phyloP scores from a whole-genome alignment of 1,140 invertebrate species.

The Rhizoglyphus robini region DNA sequence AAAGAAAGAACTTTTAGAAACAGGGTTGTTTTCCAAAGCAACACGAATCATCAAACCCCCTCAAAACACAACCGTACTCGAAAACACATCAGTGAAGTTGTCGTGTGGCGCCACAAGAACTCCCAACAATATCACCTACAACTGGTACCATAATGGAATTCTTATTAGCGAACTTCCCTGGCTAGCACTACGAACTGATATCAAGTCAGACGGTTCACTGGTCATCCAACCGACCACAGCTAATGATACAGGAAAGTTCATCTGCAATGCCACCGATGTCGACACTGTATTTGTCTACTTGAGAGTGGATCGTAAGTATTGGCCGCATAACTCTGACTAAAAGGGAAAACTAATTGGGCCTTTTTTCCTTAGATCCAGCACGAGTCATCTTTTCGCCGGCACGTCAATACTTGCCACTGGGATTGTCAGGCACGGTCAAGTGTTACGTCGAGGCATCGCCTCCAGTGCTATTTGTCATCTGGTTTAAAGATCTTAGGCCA shows the following conservation, averaged over 20 bases:
- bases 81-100: conserved; percentile 84
- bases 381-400: conserved; percentile 88
- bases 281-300: conserved; percentile 86
- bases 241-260: conserved; percentile 84
- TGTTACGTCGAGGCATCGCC: conserved; percentile 95
- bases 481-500: conserved; percentile 84
- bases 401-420: conserved; percentile 81
- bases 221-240: conserved; percentile 78
- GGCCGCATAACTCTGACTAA: not conserved
- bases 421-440: conserved; percentile 78
- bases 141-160: conserved; percentile 32
- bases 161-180: conserved; percentile 34
- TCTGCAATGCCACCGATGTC: conserved; percentile 89
- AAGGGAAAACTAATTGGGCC: not conserved
- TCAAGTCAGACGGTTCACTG: conserved; percentile 65
- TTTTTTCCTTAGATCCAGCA: conserved; percentile 55
- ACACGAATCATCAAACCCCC: conserved; percentile 73
- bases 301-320: conserved; percentile 82
- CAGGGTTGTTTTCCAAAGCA: too few species aligned
- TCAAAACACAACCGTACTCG: conserved; percentile 81
- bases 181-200: conserved; percentile 66
- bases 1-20: too few species aligned
- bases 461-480: conserved; percentile 81
- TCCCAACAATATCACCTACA: conserved; percentile 84
- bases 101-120: conserved; percentile 85